Evolutionary conservation across 2,113 vertebrate species (phyloP).

Genomic region (Crocuta crocuta): DNA sequence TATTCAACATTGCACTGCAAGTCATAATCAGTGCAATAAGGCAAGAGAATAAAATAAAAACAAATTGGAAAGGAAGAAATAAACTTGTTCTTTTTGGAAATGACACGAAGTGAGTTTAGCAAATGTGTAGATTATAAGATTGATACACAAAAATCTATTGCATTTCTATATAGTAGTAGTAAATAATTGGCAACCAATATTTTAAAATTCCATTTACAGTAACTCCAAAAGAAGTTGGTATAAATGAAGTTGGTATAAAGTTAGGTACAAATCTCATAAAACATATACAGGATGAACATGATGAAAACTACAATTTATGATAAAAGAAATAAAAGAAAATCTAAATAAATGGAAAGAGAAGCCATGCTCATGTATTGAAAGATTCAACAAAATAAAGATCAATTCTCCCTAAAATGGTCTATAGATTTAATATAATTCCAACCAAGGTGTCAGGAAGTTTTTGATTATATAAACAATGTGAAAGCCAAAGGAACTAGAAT

Average conservation of each 20-base stretch:
- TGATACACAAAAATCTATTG: neutral
- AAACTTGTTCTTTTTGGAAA: neutral
- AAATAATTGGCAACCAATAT: neutral
- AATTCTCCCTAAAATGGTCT: neutral
- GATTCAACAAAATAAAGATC: neutral
- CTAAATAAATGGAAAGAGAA: neutral
- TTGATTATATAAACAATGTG: neutral
- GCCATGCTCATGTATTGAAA: neutral
- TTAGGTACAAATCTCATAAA: conserved; percentile 1
- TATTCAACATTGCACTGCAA: neutral
- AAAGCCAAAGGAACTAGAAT: neutral
- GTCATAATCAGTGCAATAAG: neutral
- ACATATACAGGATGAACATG: neutral
- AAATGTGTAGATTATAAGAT: neutral
- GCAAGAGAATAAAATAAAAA: neutral
- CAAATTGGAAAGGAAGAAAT: neutral
- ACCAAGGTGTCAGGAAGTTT: neutral
- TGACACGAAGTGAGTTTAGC: neutral
- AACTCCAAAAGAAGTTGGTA: neutral
- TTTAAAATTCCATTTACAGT: neutral
- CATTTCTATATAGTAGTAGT: neutral
- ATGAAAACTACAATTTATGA: neutral
- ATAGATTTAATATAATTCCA: conserved; percentile 1
- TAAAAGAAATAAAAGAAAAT: neutral
- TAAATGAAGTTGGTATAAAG: neutral